Conservation (phyloP, 2,113 vertebrate genomes). For the Lepus americanus region DNA sequence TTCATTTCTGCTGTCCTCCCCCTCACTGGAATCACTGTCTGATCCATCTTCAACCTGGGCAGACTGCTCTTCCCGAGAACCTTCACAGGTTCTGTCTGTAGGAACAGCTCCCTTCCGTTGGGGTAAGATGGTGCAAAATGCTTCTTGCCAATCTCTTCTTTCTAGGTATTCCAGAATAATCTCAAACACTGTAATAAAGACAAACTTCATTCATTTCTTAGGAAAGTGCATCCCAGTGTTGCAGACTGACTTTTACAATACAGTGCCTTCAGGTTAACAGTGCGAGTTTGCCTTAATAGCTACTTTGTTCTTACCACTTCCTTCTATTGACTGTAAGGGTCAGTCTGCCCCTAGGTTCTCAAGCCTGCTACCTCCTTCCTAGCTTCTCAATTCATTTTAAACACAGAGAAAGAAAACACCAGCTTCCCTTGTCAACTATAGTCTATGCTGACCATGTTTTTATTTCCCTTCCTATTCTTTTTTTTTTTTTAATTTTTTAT, state of each 20-base stretch:
- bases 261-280: neutral
- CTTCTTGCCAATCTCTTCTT: conserved; percentile 95
- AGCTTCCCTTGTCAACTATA: neutral
- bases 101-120: conserved; percentile 95
- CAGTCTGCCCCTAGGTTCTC: neutral
- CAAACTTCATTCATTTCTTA: conserved; percentile 52
- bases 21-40: conserved; percentile 78
- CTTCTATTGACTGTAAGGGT: neutral
- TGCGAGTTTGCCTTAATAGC: neutral
- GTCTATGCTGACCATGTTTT: neutral
- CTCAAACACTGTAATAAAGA: conserved; percentile 94
- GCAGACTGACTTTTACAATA: conserved; percentile 7
- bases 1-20: neutral
- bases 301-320: neutral
- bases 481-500: neutral
- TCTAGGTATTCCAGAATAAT: conserved; percentile 96
- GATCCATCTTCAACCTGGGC: conserved; percentile 53
- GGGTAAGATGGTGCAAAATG: conserved; percentile 96
- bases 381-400: conserved; percentile 22
- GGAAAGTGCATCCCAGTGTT: neutral
- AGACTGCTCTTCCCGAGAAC: conserved; percentile 59
- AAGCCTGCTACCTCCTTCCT: neutral
- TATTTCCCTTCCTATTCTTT: neutral
- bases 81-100: conserved; percentile 83
- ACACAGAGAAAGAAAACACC: neutral